A percentile compares a stretch with the other conserved stretches of the same genome.
These are phyloP conservation scores for Diachasmimorpha longicaudata DNA, from an alignment of 1,140 invertebrate species.

Conservation along the genomic window DNA sequence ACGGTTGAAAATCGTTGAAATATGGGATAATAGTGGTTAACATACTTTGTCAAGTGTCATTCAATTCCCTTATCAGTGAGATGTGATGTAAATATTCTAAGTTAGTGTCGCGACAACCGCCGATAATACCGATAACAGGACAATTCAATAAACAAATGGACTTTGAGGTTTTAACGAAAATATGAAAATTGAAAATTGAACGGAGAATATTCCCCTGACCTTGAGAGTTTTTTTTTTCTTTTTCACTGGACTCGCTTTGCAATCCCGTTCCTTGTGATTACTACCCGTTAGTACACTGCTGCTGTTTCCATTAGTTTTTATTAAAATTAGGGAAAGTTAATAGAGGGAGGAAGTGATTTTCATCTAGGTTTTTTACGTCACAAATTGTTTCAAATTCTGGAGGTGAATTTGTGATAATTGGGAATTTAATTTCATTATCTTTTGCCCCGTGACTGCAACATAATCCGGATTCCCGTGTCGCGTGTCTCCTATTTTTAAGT, in stretches of 20 bases:
- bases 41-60: not conserved
- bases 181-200: not conserved
- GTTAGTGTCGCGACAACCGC: not conserved
- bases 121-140: not conserved
- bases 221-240: too few relatives aligned
- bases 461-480: not conserved
- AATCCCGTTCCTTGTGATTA: too few relatives aligned
- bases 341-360: too few relatives aligned
- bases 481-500: not conserved
- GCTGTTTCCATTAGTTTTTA: too few relatives aligned
- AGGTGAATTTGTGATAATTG: not conserved
- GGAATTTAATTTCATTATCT: not conserved
- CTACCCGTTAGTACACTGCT: too few relatives aligned
- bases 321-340: too few relatives aligned
- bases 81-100: not conserved
- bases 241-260: too few relatives aligned
- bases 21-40: too few relatives aligned
- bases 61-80: not conserved
- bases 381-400: too few relatives aligned
- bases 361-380: too few relatives aligned
- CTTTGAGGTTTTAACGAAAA: not conserved
- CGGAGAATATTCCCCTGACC: not conserved
- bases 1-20: not conserved
- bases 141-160: not conserved
- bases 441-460: not conserved